Percentiles rank a stretch among this genome's conserved stretches.
These are phyloP conservation scores for Oreotrochilus melanogaster DNA, from an alignment of 2,113 vertebrate species.

Conservation along the genomic window DNA sequence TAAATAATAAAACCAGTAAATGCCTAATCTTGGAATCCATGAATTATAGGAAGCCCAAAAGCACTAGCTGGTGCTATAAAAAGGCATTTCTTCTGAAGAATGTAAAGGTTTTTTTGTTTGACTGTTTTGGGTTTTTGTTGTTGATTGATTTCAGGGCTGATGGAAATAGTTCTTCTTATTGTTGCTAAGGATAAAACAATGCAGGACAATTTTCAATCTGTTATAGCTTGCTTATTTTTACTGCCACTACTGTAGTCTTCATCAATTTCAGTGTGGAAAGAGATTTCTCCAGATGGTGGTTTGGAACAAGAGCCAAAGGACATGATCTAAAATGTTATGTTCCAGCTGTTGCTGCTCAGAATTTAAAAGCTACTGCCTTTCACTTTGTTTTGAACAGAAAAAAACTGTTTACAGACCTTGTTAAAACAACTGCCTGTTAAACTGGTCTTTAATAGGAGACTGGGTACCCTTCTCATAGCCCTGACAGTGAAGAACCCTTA, in stretches of 20 bases:
- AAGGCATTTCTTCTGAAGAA: neutral
- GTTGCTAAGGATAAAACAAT: constrained; percentile 2
- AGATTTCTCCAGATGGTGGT: constrained; percentile 62
- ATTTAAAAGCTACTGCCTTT: constrained; percentile 19
- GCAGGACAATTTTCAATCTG: neutral
- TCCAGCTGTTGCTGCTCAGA: constrained; percentile 35
- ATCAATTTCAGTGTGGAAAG: neutral
- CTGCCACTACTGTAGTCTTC: constrained; percentile 29
- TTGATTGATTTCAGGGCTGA: neutral
- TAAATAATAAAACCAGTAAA: neutral
- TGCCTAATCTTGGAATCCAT: neutral
- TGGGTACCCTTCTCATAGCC: neutral
- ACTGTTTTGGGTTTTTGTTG: neutral
- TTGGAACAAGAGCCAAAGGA: constrained; percentile 61
- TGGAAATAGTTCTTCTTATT: constrained; percentile 3
- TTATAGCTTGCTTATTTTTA: constrained; percentile 31
- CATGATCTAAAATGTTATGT: constrained; percentile 16
- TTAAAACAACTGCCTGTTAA: neutral
- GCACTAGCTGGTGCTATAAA: neutral
- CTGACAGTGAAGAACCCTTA: neutral
- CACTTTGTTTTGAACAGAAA: neutral
- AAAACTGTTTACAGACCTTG: neutral
- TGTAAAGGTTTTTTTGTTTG: neutral
- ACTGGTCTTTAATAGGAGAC: neutral
- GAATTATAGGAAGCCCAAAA: neutral